phyloP scores from a whole-genome alignment of 1,140 invertebrate genomes.

The Eueides isabella region DNA sequence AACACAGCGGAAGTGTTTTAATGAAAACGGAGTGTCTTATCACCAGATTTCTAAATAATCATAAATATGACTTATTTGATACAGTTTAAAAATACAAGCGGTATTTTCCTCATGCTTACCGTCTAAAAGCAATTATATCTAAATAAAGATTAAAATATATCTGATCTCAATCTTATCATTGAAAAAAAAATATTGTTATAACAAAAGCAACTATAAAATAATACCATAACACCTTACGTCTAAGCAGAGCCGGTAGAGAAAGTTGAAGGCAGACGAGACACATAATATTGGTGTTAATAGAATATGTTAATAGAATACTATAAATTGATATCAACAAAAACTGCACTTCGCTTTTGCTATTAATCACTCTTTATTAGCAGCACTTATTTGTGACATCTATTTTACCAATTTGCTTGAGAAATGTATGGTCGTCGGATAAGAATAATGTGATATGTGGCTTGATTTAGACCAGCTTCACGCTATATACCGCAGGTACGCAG shows the following conservation, averaged over 20 bases:
- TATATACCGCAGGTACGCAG: no score
- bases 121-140: not conserved
- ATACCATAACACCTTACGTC: constrained; percentile 22
- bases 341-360: constrained; percentile 7
- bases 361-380: constrained; percentile 7
- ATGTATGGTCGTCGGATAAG: not conserved
- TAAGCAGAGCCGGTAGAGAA: constrained; percentile 33
- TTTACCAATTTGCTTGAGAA: not conserved
- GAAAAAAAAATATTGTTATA: constrained; percentile 15
- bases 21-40: no score
- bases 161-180: not conserved
- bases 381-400: not conserved
- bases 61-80: not conserved
- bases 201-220: not conserved
- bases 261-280: constrained; percentile 38
- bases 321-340: constrained; percentile 41
- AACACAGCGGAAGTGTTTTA: no score
- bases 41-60: no score
- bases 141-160: not conserved
- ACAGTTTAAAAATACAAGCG: not conserved
- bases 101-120: not conserved
- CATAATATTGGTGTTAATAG: constrained; percentile 61
- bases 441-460: not conserved
- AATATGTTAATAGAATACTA: constrained; percentile 58
- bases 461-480: no score